These are phyloP conservation scores for Aleiodes alternator DNA, from an alignment of 2,888 invertebrate species.

Conservation along the genomic window DNA sequence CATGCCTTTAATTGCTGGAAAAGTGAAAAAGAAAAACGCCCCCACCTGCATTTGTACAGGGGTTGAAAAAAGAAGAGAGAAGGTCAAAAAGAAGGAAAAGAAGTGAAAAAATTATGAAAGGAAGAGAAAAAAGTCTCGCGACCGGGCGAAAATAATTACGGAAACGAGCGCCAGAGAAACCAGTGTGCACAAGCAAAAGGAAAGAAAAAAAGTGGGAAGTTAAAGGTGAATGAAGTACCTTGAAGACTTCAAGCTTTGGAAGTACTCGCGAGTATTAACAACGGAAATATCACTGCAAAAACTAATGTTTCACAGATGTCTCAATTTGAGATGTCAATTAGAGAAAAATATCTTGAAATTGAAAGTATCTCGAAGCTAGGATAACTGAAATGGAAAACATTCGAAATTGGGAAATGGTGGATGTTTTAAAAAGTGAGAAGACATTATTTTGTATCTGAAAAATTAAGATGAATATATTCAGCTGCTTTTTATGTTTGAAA, in stretches of 20 bases:
- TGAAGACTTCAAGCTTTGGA: slow-evolving; percentile 20
- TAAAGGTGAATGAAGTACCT: slow-evolving; percentile 31
- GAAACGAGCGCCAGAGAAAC: slow-evolving; percentile 22
- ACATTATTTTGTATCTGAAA: too few species aligned
- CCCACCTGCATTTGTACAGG: slow-evolving; percentile 27
- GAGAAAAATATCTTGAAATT: too few species aligned
- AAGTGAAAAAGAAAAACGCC: slow-evolving; percentile 33
- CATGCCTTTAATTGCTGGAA: slow-evolving; percentile 36
- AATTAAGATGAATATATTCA: too few species aligned
- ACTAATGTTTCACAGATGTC: too few species aligned
- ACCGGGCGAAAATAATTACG: slow-evolving; percentile 31
- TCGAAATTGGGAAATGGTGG: too few species aligned
- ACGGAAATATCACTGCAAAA: neutral
- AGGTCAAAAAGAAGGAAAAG: neutral
- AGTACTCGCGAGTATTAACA: slow-evolving; percentile 23
- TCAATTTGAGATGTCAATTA: too few species aligned
- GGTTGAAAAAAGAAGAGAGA: neutral
- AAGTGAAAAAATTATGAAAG: slow-evolving; percentile 16
- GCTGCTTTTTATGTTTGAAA: too few species aligned
- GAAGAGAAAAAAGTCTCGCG: slow-evolving; percentile 10
- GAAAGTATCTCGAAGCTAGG: too few species aligned
- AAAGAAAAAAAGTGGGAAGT: neutral
- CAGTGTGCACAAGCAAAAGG: slow-evolving; percentile 1
- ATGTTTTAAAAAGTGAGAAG: too few species aligned
- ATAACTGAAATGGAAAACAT: too few species aligned